Base-by-base conservation (phyloP, 2,888 invertebrate genomes). In the Chromoteleia sp. region DNA sequence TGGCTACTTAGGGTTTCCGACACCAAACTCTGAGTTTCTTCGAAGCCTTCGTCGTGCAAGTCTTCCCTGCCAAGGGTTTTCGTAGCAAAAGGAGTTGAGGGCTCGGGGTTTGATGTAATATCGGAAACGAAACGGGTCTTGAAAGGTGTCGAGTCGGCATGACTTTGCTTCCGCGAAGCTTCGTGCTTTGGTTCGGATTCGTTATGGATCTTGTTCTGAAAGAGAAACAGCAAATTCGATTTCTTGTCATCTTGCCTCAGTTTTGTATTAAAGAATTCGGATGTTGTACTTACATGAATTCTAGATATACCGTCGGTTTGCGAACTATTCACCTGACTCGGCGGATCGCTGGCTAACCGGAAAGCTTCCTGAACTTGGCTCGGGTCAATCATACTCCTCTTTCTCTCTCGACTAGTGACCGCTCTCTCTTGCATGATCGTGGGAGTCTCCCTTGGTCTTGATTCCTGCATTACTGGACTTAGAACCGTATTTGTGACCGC, bases 1-100 rank as follows among this genome's bases (percentile, higher is more conserved):
- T 97, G 97, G 43, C 97, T 97, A 50, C 97, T 97, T 1, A 96
- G 95, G 5, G 96, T 97, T 89, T 97, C 97, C 0, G 97, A 97
- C 87, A 97, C 96, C 61, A 97, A 93, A 88, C 97, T 97, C 88
- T 97, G 97, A 0, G 97, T 97, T 92, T 97, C 97, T 90, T 97
- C 97, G 88, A 97, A 97, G 6, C 97, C 97, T 93, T 97, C 97
- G 89, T 97, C 97, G 87, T 97, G 96, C 48, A 95, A 90, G 86
- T 97, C 97, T 83, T 95, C 95, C 71, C 91, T 92, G 78, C 70
- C 90, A 76, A 88, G 89, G 14, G 84, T 92, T 63, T 85, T 88
- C 56, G 87, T 90, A 67, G 86, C 89, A 58, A 85, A 90, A 52
- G 89, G 90, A 77, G 88, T 90, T 52, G 85, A 89, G 58, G 89